phyloP scores from a whole-genome alignment of 1,140 invertebrate genomes.

The Drosophila tristis region DNA sequence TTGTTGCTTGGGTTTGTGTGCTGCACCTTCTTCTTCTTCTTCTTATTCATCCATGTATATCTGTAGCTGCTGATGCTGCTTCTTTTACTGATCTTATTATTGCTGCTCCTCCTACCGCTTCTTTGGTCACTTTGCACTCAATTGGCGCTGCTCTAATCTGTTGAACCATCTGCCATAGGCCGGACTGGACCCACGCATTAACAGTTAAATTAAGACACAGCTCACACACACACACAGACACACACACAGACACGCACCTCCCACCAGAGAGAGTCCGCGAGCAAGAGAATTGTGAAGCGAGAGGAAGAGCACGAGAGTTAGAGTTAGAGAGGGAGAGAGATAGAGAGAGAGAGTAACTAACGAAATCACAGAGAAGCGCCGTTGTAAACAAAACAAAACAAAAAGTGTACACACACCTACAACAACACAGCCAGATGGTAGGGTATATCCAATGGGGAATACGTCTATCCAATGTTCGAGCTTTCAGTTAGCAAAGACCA shows the following conservation, averaged over 20 bases:
- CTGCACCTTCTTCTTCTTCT: constrained; percentile 3
- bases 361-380: too few species aligned
- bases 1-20: constrained; percentile 16
- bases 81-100: neutral
- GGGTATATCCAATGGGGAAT: neutral
- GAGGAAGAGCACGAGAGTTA: too few species aligned
- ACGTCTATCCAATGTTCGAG: neutral
- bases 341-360: too few species aligned
- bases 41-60: too few species aligned
- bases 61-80: neutral
- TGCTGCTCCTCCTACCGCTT: neutral
- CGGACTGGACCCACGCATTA: constrained; percentile 36
- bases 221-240: constrained; percentile 14
- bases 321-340: too few species aligned
- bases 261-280: constrained; percentile 8
- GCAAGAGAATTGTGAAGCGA: too few species aligned
- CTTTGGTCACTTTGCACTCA: constrained; percentile 10
- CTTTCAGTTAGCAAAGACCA: too few species aligned
- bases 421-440: neutral
- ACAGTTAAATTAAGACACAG: constrained; percentile 34
- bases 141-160: constrained; percentile 33
- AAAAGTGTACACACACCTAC: neutral
- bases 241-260: constrained; percentile 2
- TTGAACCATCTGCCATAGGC: constrained; percentile 27
- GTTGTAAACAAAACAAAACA: too few species aligned